Base-by-base conservation (phyloP, 2,113 vertebrate species). In the Nematolebias whitei region DNA sequence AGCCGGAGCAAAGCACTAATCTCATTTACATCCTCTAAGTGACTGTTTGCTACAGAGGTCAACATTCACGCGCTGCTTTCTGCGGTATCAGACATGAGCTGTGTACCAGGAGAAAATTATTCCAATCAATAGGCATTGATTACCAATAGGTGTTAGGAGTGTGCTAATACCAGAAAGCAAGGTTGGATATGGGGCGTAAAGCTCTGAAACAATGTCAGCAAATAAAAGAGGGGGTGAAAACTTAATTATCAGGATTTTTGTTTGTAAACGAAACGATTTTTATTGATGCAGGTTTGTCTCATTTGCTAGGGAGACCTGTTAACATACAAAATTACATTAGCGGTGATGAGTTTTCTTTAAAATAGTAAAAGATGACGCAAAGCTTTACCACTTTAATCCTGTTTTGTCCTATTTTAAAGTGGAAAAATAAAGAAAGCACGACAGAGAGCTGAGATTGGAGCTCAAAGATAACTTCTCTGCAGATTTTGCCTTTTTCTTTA, bases 101-200 rank as follows among this genome's bases (percentile, higher is more conserved):
- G 63, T 32, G n/a, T 5, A 70, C 59, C 35, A 48, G 75, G 53
- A 82, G 72, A 76, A 73, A 70, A 88, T 76, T 20, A 79, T n/a
- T 49, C 55, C 61, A 51, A 71, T 87, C 80, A 38, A 84, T 87
- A 24, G 32, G 14, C 43, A 85, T 74, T 62, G 79, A 87, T 83
- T 66, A 56, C 26, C 49, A 4, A 68, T 74, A 72, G 65, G 63
- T 76, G 68, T 55, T 23, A 5, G 41, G 59, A 56, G 49, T 60
- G 62, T 51, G 67, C 53, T 70, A 61, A 62, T 67, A 70, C 62
- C 61, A 72, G 22, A 61, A 29, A 56, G 26, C 70, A 16, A 12
- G 15, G 18, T 29, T 18, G 13, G 52, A 14, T n/a, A 4, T 15
- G 20, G 55, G 47, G 43, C 20, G 18, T 54, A 16, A 0, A n/a